These are phyloP conservation scores for Drosophila mercatorum DNA, from an alignment of 2,888 invertebrate genomes.

Conservation along the genomic window DNA sequence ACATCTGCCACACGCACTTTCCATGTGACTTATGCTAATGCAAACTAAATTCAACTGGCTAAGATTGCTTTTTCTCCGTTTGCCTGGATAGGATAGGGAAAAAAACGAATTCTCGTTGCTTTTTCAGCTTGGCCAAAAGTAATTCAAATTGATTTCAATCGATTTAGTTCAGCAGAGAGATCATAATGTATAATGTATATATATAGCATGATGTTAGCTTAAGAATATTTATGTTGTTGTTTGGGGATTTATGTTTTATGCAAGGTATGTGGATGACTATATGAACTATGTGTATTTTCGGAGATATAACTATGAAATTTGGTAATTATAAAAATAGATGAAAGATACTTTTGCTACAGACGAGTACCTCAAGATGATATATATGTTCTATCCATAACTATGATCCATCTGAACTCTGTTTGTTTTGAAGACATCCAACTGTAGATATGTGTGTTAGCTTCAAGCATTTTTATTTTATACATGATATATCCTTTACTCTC, in stretches of 20 bases:
- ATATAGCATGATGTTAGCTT: neutral
- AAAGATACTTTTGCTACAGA: too few species aligned
- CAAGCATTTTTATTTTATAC: neutral
- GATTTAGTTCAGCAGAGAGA: neutral
- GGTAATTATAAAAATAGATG: neutral
- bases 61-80: neutral
- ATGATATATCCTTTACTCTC: too few species aligned
- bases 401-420: neutral
- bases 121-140: neutral
- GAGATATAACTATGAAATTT: neutral
- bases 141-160: neutral
- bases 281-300: neutral
- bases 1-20: conserved; percentile 27
- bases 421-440: neutral
- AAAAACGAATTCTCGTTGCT: neutral
- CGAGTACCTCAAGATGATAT: too few species aligned
- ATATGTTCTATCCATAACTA: neutral
- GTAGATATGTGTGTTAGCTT: neutral
- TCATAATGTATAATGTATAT: neutral
- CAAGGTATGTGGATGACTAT: too few species aligned
- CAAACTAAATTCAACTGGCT: conserved; percentile 28
- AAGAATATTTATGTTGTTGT: neutral
- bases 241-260: neutral
- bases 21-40: conserved; percentile 12
- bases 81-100: neutral